phyloP scores from a whole-genome alignment of 2,797 vertebrate genomes.

The Moxostoma hubbsi region DNA sequence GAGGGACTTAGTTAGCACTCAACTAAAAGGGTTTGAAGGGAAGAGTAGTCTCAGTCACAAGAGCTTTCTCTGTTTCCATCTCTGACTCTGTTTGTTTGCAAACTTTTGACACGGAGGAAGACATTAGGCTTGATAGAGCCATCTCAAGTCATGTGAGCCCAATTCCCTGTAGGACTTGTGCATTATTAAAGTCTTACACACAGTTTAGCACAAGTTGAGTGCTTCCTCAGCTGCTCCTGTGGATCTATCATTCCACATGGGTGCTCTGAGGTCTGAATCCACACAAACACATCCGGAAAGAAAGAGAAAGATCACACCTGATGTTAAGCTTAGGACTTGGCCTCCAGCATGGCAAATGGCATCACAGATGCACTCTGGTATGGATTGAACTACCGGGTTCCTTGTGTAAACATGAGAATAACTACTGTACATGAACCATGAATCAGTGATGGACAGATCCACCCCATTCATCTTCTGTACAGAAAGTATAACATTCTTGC shows the following conservation, averaged over 20 bases:
- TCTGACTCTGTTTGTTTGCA: constrained; percentile 26
- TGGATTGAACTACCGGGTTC: too few species aligned
- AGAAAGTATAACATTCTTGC: too few species aligned
- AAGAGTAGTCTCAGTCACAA: neutral
- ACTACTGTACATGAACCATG: too few species aligned
- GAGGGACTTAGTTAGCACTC: neutral
- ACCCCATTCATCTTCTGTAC: too few species aligned
- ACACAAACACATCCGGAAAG: neutral
- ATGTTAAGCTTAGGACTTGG: neutral
- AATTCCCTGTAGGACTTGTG: constrained; percentile 54
- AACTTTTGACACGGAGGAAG: constrained; percentile 21
- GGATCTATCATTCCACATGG: constrained; percentile 64
- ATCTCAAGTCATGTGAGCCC: constrained; percentile 28
- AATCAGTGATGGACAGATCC: too few species aligned
- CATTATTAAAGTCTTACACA: constrained; percentile 68
- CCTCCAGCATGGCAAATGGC: too few species aligned
- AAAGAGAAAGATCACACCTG: neutral
- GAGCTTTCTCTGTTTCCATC: neutral
- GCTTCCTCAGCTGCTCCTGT: constrained; percentile 60
- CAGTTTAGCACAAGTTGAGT: constrained; percentile 63
- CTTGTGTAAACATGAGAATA: too few species aligned
- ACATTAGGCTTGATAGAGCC: constrained; percentile 11
- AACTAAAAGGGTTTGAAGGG: constrained; percentile 4
- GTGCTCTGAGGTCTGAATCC: constrained; percentile 43
- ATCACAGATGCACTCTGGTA: too few species aligned